These are phyloP conservation scores for Puffinus mauretanicus DNA, from an alignment of 2,113 vertebrate genomes.

Conservation along the genomic window DNA sequence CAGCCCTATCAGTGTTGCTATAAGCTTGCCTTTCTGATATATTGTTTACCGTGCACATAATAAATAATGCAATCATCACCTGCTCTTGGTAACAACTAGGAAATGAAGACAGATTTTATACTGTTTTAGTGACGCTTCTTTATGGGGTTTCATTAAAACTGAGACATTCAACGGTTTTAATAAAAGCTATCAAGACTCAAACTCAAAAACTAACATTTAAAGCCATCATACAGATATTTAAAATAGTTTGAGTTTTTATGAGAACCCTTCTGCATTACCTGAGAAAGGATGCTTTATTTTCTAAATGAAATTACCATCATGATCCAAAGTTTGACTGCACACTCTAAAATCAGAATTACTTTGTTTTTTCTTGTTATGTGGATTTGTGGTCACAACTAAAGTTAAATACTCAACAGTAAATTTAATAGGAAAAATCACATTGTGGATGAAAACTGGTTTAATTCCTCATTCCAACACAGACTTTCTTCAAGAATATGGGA, in stretches of 20 bases:
- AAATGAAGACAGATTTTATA: background rate
- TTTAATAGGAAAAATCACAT: background rate
- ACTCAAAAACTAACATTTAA: background rate
- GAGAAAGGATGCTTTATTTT: background rate
- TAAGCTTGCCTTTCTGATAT: background rate
- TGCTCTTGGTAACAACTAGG: background rate
- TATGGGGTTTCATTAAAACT: background rate
- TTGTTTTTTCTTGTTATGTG: background rate
- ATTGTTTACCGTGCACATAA: background rate
- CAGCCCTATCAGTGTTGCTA: background rate
- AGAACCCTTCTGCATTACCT: background rate
- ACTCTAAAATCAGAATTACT: background rate
- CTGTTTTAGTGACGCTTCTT: background rate
- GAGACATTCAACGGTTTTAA: background rate
- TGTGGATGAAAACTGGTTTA: background rate
- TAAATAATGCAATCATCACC: background rate
- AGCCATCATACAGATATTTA: background rate
- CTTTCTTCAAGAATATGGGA: background rate
- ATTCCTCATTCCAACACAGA: background rate
- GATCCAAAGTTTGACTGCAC: background rate
- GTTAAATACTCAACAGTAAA: background rate
- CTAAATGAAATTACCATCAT: background rate
- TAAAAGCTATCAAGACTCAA: background rate
- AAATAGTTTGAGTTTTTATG: background rate
- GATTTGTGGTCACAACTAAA: background rate